Evolutionary conservation across 2,888 invertebrate species (phyloP), one percentile per base, ranked within the genome.

Genomic region (Actias luna): DNA sequence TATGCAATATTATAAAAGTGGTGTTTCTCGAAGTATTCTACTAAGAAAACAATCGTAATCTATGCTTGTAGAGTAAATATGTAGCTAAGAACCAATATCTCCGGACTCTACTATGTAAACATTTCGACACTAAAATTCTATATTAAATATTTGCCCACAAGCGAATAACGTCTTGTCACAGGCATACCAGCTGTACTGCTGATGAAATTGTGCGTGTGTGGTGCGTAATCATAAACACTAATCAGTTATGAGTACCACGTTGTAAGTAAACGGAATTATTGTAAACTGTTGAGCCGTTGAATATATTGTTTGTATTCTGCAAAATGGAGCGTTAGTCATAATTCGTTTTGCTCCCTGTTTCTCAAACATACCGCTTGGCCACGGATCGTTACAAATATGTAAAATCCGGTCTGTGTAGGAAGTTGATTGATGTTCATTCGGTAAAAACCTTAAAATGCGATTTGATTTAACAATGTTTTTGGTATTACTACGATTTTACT

Each of bases 131-230:
- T 69, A 66, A 69, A 70, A 66, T 69, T 25, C 46, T 25, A 67
- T 68, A 70, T 70, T 73, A 79, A 83, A 80, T 74, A 84, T 84
- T 79, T 78, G 74, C 69, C 69, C 73, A 76, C 72, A 74, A 73
- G 76, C 73, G 78, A 80, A 79, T 77, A 76, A 73, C 71, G 69
- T 65, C 67, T 68, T 62, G 62, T 64, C 65, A 61, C 29, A 65
- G 67, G 61, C 63, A 46, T 46, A 59, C 57, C 39, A 65, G 67
- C 63, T 65, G 55, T 42, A 55, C 57, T 22, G 16, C 16, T 46
- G 16, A 29, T 58, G 57, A 31, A 1, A 31, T 42, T 58, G 61
- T n/a, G 2, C n/a, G n/a, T 42, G 42, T 50, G 46, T 25, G 46
- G 25, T 59, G 39, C 36, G 52, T 39, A 58, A 58, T 35, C n/a